Conservation (phyloP, 2,113 vertebrate genomes). For the Myocastor coypus region DNA sequence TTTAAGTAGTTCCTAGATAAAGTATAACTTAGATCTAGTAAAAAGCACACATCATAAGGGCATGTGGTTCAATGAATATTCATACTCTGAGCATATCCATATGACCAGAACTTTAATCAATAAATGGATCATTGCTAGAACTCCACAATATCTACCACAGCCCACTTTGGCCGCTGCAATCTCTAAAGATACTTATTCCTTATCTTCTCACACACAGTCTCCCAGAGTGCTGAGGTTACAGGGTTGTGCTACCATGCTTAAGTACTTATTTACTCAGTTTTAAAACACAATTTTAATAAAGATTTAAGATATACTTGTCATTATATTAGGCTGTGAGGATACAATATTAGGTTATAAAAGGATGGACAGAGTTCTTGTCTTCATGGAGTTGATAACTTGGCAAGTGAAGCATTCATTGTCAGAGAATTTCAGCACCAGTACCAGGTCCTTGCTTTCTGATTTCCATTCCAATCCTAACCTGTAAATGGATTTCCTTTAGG, state of each 20-base stretch:
- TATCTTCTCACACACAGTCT: not conserved
- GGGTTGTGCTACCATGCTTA: not conserved
- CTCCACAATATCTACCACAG: not conserved
- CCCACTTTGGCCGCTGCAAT: not conserved
- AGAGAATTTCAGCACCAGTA: not conserved
- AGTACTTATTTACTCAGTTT: not conserved
- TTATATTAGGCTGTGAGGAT: not conserved
- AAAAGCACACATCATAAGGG: not conserved
- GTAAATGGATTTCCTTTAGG: constrained; percentile 53
- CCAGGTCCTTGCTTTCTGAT: constrained; percentile 34
- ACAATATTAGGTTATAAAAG: not conserved
- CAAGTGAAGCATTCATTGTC: not conserved
- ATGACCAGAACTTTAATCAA: not conserved
- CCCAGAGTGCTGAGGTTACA: not conserved
- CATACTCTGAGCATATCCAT: not conserved
- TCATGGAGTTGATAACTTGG: not conserved
- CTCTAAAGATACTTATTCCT: not conserved
- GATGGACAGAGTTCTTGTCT: not conserved
- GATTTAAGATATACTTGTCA: not conserved
- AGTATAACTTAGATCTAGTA: not conserved
- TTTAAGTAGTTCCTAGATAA: not conserved
- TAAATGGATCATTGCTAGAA: not conserved
- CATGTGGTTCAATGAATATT: not conserved
- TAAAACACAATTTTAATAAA: not conserved
- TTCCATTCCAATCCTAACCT: constrained; percentile 36